Base-by-base conservation (phyloP, 2,797 vertebrate genomes). In the Darevskia nairensis region DNA sequence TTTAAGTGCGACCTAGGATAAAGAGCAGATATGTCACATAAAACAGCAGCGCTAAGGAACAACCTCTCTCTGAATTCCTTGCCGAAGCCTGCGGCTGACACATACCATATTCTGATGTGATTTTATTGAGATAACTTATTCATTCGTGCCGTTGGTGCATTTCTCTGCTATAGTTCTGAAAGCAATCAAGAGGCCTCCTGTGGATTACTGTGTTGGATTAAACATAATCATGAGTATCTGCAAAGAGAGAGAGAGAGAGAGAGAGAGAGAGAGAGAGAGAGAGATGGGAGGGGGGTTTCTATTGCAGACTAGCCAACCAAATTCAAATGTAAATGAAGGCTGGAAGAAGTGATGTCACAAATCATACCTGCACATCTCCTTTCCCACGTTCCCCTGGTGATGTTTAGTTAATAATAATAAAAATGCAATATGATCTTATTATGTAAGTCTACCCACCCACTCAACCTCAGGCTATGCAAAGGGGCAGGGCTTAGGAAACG, bases 101-200 rank as follows among this genome's bases (percentile, higher is more conserved):
- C 71, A 79, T 68, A 55, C 4, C 19, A 50, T 3, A 35, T 8
- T 83, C 41, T 8, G n/a, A 80, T 79, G 83, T 91, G 85, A 88
- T 85, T 93, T 92, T 80, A 74, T 50, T 86, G 86, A 82, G 64
- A 72, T 61, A n/a, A 86, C 13, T 90, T 88, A 93, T 93, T 93
- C 66, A 80, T 87, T 50, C 68, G 41, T 39, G 29, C 84, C 76
- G 82, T 90, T 66, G 80, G 92, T 84, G 69, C 46, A 92, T 86
- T 91, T 89, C 81, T 92, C 25, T 80, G 61, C 64, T 86, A 59
- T 8, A 55, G 32, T 80, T 90, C 39, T 76, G 88, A 29, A 81
- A 89, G 92, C 80, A 95, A 80, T 75, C 10, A 79, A 6, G 15
- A 8, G 88, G 66, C 1, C 64, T 59, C 87, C 88, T 76, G 39